Conservation (phyloP, 2,888 invertebrate genomes). For the Sphinx pinastri region DNA sequence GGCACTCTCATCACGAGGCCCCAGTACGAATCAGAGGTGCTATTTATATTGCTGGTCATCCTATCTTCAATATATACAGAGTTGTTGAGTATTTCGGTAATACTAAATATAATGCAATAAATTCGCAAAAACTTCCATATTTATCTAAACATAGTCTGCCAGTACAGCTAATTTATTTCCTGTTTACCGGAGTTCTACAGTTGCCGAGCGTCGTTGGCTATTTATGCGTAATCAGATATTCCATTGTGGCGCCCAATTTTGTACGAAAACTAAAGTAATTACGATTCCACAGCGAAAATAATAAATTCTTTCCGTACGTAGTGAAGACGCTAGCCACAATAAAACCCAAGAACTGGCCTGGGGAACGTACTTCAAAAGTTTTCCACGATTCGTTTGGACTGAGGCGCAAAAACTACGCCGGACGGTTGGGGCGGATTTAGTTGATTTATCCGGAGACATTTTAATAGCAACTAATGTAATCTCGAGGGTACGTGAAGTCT, state of each 20-base stretch:
- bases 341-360: slow-evolving; percentile 37
- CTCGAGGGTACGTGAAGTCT: too few species aligned
- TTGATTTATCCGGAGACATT: not conserved
- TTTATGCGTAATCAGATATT: slow-evolving; percentile 25
- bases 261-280: slow-evolving; percentile 23
- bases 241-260: slow-evolving; percentile 18
- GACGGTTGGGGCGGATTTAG: slow-evolving; percentile 18
- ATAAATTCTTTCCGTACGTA: slow-evolving; percentile 39
- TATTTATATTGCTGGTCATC: too few species aligned
- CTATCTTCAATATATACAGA: too few species aligned
- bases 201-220: slow-evolving; percentile 4
- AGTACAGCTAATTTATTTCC: slow-evolving; percentile 15
- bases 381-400: slow-evolving; percentile 43
- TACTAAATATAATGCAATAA: slow-evolving; percentile 1
- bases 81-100: not conserved
- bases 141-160: not conserved
- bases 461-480: too few species aligned
- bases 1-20: too few species aligned
- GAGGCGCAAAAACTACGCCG: slow-evolving; percentile 41
- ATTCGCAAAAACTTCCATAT: not conserved
- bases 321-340: slow-evolving; percentile 40
- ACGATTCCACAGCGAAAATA: slow-evolving; percentile 28
- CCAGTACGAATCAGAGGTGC: too few species aligned
- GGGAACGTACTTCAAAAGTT: slow-evolving; percentile 47
- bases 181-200: slow-evolving; percentile 5